Evolutionary conservation across 2,113 vertebrate species (phyloP).

Genomic region (Pseudopipra pipra): DNA sequence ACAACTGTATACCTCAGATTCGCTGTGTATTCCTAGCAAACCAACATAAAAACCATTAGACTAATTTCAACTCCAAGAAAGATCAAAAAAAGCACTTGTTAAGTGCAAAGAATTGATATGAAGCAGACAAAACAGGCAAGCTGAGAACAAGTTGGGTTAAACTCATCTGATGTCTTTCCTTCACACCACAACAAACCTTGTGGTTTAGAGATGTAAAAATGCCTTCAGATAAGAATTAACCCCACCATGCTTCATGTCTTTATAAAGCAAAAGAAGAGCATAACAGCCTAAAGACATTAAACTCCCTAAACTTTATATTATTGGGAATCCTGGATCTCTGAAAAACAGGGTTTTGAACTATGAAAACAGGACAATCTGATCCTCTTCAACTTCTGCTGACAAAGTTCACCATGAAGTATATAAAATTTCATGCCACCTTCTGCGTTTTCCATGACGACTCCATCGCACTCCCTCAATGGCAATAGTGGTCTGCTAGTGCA

Average conservation of each 20-base stretch:
- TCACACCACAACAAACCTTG: neutral
- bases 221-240: neutral
- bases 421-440: neutral
- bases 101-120: neutral
- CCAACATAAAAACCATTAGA: neutral
- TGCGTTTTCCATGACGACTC: neutral
- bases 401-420: neutral
- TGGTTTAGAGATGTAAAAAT: neutral
- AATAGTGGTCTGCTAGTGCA: neutral
- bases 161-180: neutral
- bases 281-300: accelerated
- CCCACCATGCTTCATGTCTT: neutral
- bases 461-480: neutral
- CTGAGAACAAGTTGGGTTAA: neutral
- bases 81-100: neutral
- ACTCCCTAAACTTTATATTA: neutral
- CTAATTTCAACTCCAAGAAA: neutral
- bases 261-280: neutral
- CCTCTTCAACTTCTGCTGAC: neutral
- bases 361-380: neutral
- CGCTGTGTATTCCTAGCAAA: neutral
- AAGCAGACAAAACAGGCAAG: neutral
- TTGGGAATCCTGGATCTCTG: neutral
- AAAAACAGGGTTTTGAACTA: neutral
- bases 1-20: neutral